phyloP scores from a whole-genome alignment of 64 coral and sea anemone species.

The Stichodactyla mertensii region DNA sequence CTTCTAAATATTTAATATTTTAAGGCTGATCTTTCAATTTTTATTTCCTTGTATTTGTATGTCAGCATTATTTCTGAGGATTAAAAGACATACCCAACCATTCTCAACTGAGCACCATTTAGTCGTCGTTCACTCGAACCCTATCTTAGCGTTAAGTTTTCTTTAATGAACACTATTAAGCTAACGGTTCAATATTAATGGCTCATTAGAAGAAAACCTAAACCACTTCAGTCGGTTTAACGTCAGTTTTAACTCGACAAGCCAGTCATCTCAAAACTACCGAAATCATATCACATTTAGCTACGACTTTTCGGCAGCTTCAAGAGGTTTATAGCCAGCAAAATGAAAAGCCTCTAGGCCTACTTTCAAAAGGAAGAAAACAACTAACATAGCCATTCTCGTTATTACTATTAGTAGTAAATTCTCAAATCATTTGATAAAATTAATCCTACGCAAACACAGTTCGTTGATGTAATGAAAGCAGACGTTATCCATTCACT shows the following conservation, averaged over 20 bases:
- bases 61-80: too few species aligned
- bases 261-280: neutral
- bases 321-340: neutral
- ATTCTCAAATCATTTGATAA: neutral
- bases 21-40: too few species aligned
- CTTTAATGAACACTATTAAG: neutral
- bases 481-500: neutral
- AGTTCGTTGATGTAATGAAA: neutral
- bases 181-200: neutral
- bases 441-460: neutral
- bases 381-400: neutral
- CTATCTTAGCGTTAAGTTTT: too few species aligned
- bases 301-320: neutral
- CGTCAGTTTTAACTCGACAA: neutral
- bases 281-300: neutral
- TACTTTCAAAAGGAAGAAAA: neutral
- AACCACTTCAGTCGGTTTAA: neutral
- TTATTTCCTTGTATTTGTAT: too few species aligned
- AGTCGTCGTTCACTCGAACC: too few species aligned
- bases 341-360: neutral
- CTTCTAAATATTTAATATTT: too few species aligned
- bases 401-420: neutral
- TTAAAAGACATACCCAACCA: too few species aligned
- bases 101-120: too few species aligned
- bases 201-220: neutral